Evolutionary conservation across 2,797 vertebrate species (phyloP).

Genomic region (Hypotaenidia okinawae): DNA sequence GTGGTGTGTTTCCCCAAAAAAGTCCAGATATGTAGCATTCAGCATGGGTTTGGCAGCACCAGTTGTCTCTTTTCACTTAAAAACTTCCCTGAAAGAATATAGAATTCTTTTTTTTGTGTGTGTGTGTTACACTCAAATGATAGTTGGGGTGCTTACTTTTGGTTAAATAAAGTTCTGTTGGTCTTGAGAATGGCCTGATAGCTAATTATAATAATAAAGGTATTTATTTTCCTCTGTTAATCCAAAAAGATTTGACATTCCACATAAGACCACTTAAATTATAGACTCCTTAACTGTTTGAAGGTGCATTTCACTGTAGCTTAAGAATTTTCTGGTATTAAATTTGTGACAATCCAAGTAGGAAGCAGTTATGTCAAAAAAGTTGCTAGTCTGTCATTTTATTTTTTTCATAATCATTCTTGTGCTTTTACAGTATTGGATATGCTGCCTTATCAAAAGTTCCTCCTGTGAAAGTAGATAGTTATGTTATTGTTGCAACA

Average conservation of each 20-base stretch:
- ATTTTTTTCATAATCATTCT: not conserved
- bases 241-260: not conserved
- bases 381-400: not conserved
- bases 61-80: not conserved
- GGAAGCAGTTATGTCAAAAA: not conserved
- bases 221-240: not conserved
- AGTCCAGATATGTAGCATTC: not conserved
- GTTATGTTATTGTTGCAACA: not conserved
- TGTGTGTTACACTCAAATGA: not conserved
- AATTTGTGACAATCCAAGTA: not conserved
- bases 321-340: not conserved
- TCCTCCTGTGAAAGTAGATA: not conserved
- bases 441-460: not conserved
- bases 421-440: not conserved
- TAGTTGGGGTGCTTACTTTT: not conserved
- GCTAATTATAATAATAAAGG: not conserved
- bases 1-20: not conserved
- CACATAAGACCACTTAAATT: not conserved
- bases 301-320: not conserved
- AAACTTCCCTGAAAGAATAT: not conserved
- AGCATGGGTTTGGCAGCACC: not conserved
- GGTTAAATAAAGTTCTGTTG: not conserved
- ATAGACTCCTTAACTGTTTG: not conserved
- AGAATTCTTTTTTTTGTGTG: too few species aligned
- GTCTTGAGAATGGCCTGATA: not conserved